Base-by-base conservation (phyloP, 1,140 invertebrate species). In the Brachystomella parvula region DNA sequence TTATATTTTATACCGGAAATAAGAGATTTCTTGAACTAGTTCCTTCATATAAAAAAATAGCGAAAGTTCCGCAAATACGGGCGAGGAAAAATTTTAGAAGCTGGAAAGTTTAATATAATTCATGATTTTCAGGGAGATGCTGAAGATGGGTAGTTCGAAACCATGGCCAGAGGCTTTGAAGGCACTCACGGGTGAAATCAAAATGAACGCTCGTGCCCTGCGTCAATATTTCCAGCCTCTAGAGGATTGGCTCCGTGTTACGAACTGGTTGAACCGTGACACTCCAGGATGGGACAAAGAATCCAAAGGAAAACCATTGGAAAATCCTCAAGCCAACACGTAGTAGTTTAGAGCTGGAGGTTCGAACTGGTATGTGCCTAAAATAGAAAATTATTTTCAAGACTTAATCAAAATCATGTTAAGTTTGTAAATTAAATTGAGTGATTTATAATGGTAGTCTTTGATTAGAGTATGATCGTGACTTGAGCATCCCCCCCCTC, bases 161-260 rank as follows among this genome's bases (percentile, higher is more conserved):
- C 76, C 79, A 26, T 82, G 81, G 81, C 75, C 75, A 47, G 77
- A 79, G 21, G 77, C 77, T 2, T 72, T 82, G 75, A 70, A 77
- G 57, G 69, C 72, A 3, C 69, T 82, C 26, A 80, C 80, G 3
- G 79, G 79, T 3, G 66, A 74, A 26, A 63, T 71, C 19, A 73
- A 75, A 19, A 78, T 82, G 75, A 75, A 75, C 59, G 76, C 77
- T 1, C 61, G 68, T 24, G 74, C 81, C 12, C 72, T 77, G 30
- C 70, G 75, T 0, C 33, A 67, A 28, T 77, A 76, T 67, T 76
- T 76, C 67, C 47, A 28, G 28, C 75, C 75, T 0, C 80, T 98
- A 3, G 86, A 90, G 74, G 86, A 92, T 28, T 97, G 92, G 92
- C 80, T 97, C 59, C 82, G 87, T 44, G 85, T 85, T 70, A 89